Conservation (phyloP, 2,113 vertebrate species). For the Neoarius graeffei region DNA sequence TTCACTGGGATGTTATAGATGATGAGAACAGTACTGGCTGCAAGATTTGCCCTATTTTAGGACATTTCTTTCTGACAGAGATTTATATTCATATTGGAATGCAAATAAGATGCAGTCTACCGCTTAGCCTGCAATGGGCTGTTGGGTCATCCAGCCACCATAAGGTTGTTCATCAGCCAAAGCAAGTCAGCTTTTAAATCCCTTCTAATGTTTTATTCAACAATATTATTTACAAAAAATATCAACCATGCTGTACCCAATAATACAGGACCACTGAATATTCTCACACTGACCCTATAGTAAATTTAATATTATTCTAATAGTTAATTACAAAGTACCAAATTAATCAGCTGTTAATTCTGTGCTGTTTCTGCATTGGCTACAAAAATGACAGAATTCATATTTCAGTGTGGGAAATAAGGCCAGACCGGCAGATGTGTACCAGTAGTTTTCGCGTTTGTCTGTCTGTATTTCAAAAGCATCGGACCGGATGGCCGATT, state of each 20-base stretch:
- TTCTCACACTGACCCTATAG: background rate
- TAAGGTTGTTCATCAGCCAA: background rate
- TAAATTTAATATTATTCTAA: no score
- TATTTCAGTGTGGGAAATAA: background rate
- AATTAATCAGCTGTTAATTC: background rate
- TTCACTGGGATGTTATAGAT: background rate
- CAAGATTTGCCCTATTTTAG: background rate
- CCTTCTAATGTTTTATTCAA: background rate
- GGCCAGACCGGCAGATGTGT: no score
- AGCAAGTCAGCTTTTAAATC: background rate
- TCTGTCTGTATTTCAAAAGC: no score
- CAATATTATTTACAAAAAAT: background rate
- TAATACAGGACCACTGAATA: background rate
- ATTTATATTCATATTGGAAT: slow-evolving; percentile 2
- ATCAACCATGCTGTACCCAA: background rate
- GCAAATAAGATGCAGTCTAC: background rate
- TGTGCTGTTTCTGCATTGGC: background rate
- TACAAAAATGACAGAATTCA: background rate
- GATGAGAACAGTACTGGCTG: background rate
- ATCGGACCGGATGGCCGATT: no score
- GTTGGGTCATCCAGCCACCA: background rate
- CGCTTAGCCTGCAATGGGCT: background rate
- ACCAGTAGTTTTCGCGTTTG: no score
- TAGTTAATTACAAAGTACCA: background rate
- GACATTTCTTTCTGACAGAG: background rate